A percentile compares a stretch with the other conserved stretches of the same genome.
Conservation (phyloP, 2,113 vertebrate species). For the Ploceus nigricollis region DNA sequence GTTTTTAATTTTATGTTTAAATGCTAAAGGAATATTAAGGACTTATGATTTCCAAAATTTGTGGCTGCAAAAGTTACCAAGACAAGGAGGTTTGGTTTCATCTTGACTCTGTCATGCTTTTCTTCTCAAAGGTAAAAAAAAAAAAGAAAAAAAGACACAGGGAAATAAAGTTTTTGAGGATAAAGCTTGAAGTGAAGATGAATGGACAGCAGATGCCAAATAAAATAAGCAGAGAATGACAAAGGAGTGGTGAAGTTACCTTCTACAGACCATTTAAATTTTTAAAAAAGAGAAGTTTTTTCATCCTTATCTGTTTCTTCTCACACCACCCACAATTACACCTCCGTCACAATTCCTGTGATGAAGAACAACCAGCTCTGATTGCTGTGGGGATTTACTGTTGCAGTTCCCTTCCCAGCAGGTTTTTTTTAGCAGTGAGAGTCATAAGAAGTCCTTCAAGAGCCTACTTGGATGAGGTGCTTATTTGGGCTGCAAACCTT, state of each 20-base stretch:
- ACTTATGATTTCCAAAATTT: neutral
- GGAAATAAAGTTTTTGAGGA: neutral
- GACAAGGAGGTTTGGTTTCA: neutral
- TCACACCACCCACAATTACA: neutral
- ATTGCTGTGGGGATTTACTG: neutral
- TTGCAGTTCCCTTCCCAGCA: neutral
- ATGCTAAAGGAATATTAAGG: neutral
- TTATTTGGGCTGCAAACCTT: neutral
- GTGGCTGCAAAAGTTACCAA: neutral
- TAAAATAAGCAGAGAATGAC: neutral
- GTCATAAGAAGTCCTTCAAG: neutral
- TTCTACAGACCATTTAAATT: neutral
- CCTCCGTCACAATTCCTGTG: neutral
- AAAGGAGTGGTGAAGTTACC: neutral
- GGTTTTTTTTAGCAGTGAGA: neutral
- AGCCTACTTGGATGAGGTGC: neutral
- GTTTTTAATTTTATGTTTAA: neutral
- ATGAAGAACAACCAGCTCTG: neutral
- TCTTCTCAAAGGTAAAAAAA: neutral
- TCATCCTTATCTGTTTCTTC: neutral
- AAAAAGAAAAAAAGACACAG: neutral
- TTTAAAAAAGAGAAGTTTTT: rapidly evolving
- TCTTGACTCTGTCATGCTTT: neutral
- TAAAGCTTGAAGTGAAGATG: neutral
- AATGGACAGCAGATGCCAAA: neutral